Base-by-base conservation (phyloP, 92 coral and sea anemone species). In the Actinernus sp. region DNA sequence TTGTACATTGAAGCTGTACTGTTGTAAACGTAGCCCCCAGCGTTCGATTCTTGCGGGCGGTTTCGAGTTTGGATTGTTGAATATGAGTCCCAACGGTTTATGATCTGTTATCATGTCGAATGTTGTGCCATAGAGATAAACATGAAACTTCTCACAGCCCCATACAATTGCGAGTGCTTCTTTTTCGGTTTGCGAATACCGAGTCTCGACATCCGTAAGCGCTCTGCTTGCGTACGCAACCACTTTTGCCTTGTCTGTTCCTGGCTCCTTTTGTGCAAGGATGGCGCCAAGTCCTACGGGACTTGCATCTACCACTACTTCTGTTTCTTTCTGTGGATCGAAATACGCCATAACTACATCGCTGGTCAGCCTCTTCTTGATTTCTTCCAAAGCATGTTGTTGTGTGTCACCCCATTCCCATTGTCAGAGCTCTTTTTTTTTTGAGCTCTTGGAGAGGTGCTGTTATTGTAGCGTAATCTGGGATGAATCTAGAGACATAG, bases 271-370 rank as follows among this genome's bases (percentile, higher is more conserved):
- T 45, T 60, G 61, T 0, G 44, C 17, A 25, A 62, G 77, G 17
- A 55, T 55, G 33, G 76, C 76, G 31, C 63, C 62, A 20, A 58
- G 68, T 3, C 79, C 79, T 30, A 71, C 68, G 2, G 71, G 81
- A 31, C 71, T 49, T 23, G 55, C 81, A 61, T 51, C 58, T 12
- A 51, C 58, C 1, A 22, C 9, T 22, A 51, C 4, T 10, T 23
- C 58, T 22, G 31, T 6, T 25, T 23, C 2, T 8, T 3, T 8
- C n/a, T 10, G n/a, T 6, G 58, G 58, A 21, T 51, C 58, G 16
- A 51, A 51, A 26, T 51, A 51, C 29, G 25, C 3, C n/a, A 51
- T 22, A 3, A 51, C 58, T 1, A 26, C 32, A 25, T 21, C 4
- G 7, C 33, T 16, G n/a, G 8, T 26, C 31, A 51, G 25, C 18